Evolutionary conservation across 2,888 invertebrate species (phyloP).

Genomic region (Psococerastis gibbosa): DNA sequence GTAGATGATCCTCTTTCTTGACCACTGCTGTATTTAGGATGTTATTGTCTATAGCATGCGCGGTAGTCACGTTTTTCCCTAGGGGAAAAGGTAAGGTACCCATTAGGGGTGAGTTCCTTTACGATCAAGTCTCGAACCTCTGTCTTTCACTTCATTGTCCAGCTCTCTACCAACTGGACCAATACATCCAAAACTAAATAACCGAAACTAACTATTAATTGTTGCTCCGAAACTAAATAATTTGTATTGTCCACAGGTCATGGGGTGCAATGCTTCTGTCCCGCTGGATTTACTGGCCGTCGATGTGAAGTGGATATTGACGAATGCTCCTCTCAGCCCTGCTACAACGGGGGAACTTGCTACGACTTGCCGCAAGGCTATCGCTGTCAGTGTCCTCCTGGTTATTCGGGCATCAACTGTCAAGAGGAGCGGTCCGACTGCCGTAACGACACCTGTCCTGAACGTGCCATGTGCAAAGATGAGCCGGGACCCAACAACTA

Average conservation of each 20-base stretch:
- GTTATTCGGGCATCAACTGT: slow-evolving; percentile 84
- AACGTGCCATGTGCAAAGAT: slow-evolving; percentile 93
- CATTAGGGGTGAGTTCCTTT: too few species aligned
- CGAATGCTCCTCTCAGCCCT: slow-evolving; percentile 85
- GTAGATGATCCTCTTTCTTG: too few species aligned
- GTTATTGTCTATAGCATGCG: too few species aligned
- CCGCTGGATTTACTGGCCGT: slow-evolving; percentile 83
- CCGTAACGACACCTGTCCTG: slow-evolving; percentile 75
- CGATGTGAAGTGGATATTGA: slow-evolving; percentile 89
- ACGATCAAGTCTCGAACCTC: too few species aligned
- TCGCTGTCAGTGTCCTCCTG: slow-evolving; percentile 68
- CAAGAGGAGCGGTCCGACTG: slow-evolving; percentile 87
- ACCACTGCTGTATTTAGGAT: too few species aligned
- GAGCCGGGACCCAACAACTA: slow-evolving; percentile 74
- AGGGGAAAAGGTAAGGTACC: too few species aligned
- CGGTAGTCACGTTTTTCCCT: too few species aligned
- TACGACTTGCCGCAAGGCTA: slow-evolving; percentile 85
- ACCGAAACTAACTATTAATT: background rate
- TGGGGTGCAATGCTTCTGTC: slow-evolving; percentile 78
- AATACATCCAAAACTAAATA: slow-evolving; percentile 1
- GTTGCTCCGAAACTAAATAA: too few species aligned
- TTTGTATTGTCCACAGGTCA: slow-evolving; percentile 32
- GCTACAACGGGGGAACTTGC: slow-evolving; percentile 83
- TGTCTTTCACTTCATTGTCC: too few species aligned
- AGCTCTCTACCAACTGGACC: too few species aligned